These are phyloP conservation scores for Barbus barbus DNA, from an alignment of 2,113 vertebrate genomes.

Conservation along the genomic window DNA sequence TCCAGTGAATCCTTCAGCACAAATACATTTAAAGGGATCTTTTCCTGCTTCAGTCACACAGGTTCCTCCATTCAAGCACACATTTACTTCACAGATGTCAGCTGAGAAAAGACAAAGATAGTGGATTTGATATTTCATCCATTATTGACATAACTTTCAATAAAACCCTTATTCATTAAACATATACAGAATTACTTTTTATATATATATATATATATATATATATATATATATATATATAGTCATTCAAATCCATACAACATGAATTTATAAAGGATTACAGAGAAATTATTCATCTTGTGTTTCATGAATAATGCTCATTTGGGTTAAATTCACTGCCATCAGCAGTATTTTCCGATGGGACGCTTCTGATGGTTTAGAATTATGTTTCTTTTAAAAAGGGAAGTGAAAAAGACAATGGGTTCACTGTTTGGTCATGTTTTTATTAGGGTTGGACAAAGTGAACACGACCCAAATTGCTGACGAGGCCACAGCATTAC, in stretches of 20 bases:
- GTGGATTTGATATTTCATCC: background rate
- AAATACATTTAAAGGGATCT: conserved; percentile 85
- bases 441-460: too few relatives aligned
- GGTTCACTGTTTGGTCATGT: conserved; percentile 26
- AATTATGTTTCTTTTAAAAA: conserved; percentile 27
- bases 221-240: too few relatives aligned
- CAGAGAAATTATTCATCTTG: background rate
- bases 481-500: conserved; percentile 60
- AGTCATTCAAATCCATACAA: too few relatives aligned
- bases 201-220: too few relatives aligned
- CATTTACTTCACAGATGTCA: conserved; percentile 82
- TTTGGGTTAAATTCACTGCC: background rate
- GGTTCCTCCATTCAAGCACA: conserved; percentile 89
- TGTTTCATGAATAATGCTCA: background rate
- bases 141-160: background rate
- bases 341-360: background rate
- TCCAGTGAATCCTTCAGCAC: conserved; percentile 84
- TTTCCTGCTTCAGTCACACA: conserved; percentile 77
- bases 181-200: too few relatives aligned
- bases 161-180: conserved; percentile 1
- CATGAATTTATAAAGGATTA: too few relatives aligned
- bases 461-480: conserved; percentile 54
- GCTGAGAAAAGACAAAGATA: conserved; percentile 68
- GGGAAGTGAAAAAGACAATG: background rate
- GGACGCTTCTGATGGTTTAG: background rate